Conservation (phyloP, 2,797 vertebrate genomes). For the Urophycis tenuis region DNA sequence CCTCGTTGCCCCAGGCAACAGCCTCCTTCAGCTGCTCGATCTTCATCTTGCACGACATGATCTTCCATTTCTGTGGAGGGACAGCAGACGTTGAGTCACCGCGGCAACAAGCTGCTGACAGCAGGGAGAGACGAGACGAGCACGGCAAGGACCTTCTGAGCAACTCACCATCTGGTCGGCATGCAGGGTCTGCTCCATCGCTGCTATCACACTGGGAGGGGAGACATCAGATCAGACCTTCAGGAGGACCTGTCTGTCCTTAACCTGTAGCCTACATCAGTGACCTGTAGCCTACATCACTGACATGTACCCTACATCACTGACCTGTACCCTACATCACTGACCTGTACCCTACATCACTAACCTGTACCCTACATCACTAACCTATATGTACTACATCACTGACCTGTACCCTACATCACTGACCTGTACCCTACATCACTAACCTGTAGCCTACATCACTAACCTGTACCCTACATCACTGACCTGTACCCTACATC, state of each 20-base stretch:
- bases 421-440: too few species aligned
- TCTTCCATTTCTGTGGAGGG: constrained; percentile 88
- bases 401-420: neutral
- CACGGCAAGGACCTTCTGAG: neutral
- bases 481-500: too few species aligned
- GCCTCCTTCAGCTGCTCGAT: constrained; percentile 92
- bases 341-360: neutral
- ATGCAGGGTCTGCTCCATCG: constrained; percentile 82
- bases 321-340: too few species aligned
- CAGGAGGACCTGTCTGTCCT: neutral
- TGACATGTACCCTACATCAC: too few species aligned
- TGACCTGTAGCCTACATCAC: too few species aligned
- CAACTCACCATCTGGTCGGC: constrained; percentile 83
- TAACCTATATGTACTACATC: too few species aligned
- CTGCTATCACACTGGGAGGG: constrained; percentile 74
- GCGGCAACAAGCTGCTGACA: neutral
- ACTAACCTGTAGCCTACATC: neutral
- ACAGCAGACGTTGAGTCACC: neutral
- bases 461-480: too few species aligned
- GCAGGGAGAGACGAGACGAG: neutral
- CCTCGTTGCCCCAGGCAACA: constrained; percentile 81
- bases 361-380: too few species aligned
- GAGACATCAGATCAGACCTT: neutral
- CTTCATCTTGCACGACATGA: constrained; percentile 95
- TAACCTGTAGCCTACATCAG: too few species aligned